Conservation (phyloP, 1,140 invertebrate species). For the Acromyrmex charruanus region DNA sequence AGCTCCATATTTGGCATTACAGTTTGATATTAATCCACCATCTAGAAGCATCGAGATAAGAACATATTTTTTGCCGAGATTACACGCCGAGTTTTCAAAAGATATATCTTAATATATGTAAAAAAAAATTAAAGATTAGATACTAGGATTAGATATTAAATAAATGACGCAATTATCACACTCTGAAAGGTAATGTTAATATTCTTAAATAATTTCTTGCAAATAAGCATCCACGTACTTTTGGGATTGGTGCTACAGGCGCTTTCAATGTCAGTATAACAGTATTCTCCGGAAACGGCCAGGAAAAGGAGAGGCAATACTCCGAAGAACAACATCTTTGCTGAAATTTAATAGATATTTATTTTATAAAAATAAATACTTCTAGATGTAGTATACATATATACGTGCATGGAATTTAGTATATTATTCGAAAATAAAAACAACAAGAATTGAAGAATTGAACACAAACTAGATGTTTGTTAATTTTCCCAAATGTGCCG, state of each 20-base stretch:
- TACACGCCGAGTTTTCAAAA: not conserved
- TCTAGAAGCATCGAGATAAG: conserved; percentile 71
- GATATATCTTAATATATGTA: not conserved
- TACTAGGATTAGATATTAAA: not conserved
- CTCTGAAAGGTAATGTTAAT: not conserved
- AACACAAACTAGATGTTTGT: not conserved
- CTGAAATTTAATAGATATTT: conserved; percentile 63
- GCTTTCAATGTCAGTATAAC: conserved; percentile 88
- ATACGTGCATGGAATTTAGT: not conserved
- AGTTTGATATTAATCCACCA: conserved; percentile 83
- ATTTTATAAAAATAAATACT: conserved; percentile 8
- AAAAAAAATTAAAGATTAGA: not conserved
- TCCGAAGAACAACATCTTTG: conserved; percentile 87
- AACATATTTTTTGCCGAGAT: not conserved
- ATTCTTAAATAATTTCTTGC: not conserved
- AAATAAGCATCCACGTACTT: conserved; percentile 74
- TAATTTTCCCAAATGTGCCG: not conserved
- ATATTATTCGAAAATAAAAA: not conserved
- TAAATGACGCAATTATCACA: not conserved
- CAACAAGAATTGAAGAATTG: not conserved
- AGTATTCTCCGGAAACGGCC: conserved; percentile 87
- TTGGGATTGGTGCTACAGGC: conserved; percentile 86
- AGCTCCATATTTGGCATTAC: conserved; percentile 90
- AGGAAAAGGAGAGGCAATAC: conserved; percentile 86
- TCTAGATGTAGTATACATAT: not conserved